phyloP scores from a whole-genome alignment of 2,113 vertebrate genomes.

The Dipodomys merriami region DNA sequence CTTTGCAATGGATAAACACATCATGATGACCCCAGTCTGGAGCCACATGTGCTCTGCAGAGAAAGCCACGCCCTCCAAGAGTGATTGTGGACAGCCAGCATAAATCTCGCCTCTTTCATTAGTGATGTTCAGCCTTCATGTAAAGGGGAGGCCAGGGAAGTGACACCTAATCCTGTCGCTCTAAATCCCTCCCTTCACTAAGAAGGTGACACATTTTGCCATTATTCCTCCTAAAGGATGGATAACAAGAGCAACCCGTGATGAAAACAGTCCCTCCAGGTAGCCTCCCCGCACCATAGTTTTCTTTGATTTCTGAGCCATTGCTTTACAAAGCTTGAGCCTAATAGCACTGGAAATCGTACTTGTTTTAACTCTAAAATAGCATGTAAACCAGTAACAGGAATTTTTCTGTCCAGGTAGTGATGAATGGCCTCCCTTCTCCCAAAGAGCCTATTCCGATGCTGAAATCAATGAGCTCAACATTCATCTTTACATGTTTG shows the following conservation, averaged over 20 bases:
- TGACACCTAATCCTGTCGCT: background rate
- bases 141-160: background rate
- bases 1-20: slow-evolving; percentile 2
- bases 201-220: background rate
- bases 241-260: background rate
- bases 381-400: slow-evolving; percentile 41
- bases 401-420: background rate
- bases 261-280: background rate
- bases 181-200: background rate
- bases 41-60: background rate
- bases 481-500: slow-evolving; percentile 51
- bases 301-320: background rate
- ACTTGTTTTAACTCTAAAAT: slow-evolving; percentile 56
- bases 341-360: background rate
- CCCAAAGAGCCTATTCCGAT: background rate
- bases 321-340: background rate
- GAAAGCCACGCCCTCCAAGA: background rate
- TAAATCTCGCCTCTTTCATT: background rate
- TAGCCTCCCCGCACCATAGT: background rate
- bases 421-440: slow-evolving; percentile 30
- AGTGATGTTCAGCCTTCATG: background rate
- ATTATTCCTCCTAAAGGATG: background rate
- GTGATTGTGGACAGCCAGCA: background rate
- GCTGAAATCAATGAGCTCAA: slow-evolving; percentile 43
- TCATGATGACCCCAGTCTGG: background rate